These are phyloP conservation scores for Calephelis virginiensis DNA, from an alignment of 1,140 invertebrate genomes.

Conservation along the genomic window DNA sequence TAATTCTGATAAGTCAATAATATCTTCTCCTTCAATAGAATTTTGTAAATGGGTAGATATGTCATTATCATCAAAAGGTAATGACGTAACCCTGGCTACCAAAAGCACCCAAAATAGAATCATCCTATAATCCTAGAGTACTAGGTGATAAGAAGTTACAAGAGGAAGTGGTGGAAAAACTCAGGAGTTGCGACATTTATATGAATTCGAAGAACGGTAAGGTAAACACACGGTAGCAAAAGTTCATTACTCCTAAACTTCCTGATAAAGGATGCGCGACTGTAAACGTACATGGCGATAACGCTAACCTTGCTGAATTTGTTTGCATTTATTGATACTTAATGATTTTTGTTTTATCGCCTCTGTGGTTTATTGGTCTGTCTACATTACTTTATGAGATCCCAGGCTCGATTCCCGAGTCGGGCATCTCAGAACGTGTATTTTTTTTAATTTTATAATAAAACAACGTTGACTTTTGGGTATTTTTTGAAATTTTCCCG, in stretches of 20 bases:
- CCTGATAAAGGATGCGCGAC: conserved; percentile 50
- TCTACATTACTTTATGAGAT: no score
- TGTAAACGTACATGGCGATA: conserved; percentile 13
- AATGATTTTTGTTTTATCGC: neutral
- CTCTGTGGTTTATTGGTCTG: no score
- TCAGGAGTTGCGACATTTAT: conserved; percentile 42
- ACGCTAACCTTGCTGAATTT: neutral
- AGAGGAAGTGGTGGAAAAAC: conserved; percentile 35
- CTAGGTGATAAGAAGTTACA: conserved; percentile 41
- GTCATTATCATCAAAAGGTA: conserved; percentile 38
- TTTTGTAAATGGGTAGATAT: conserved; percentile 34
- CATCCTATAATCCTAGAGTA: conserved; percentile 28
- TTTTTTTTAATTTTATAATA: no score
- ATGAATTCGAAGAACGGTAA: conserved; percentile 35
- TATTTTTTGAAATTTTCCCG: no score
- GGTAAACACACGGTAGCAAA: conserved; percentile 46
- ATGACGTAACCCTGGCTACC: conserved; percentile 22
- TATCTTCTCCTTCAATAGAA: conserved; percentile 45
- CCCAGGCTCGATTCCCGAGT: no score
- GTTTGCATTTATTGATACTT: neutral
- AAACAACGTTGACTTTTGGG: no score
- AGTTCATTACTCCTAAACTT: conserved; percentile 54
- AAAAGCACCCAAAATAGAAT: conserved; percentile 20
- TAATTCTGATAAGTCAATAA: conserved; percentile 75
- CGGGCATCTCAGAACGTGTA: no score